Evolutionary conservation across 2,797 vertebrate species (phyloP).

Genomic region (Hemibagrus guttatus): DNA sequence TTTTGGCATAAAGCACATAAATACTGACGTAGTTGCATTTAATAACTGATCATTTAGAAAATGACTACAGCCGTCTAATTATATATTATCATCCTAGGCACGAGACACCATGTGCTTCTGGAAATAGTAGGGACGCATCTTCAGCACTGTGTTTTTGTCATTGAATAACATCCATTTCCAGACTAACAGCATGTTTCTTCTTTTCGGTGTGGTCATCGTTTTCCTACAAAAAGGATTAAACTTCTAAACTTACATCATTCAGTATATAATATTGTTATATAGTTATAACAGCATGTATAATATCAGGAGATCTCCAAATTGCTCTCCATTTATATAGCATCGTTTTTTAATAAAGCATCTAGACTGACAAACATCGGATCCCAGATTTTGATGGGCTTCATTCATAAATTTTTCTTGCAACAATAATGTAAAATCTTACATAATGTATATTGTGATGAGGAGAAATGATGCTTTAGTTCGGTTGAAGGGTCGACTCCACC

Average conservation of each 20-base stretch:
- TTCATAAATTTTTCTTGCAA: neutral
- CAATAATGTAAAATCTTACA: neutral
- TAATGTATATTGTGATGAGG: neutral
- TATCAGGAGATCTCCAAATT: neutral
- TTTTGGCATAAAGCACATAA: slow-evolving; percentile 3
- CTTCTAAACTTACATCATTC: neutral
- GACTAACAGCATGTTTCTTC: slow-evolving; percentile 7
- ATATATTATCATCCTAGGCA: neutral
- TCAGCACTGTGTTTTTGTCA: slow-evolving; percentile 6
- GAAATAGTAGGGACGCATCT: neutral
- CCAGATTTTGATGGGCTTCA: neutral
- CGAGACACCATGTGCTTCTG: neutral
- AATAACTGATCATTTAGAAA: neutral
- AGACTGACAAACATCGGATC: neutral
- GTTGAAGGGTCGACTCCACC: neutral
- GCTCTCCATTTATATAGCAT: neutral
- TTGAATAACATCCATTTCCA: slow-evolving; percentile 8
- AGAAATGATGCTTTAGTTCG: neutral
- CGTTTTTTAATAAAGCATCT: neutral
- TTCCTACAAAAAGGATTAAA: neutral
- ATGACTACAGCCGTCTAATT: neutral
- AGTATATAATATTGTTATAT: neutral
- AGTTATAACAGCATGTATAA: neutral
- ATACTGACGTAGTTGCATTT: neutral
- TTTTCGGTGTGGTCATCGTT: neutral